A percentile compares a stretch with the other conserved stretches of the same genome.
Evolutionary conservation across 1,140 invertebrate genomes (phyloP).

Genomic region (Calycopis cecrops): DNA sequence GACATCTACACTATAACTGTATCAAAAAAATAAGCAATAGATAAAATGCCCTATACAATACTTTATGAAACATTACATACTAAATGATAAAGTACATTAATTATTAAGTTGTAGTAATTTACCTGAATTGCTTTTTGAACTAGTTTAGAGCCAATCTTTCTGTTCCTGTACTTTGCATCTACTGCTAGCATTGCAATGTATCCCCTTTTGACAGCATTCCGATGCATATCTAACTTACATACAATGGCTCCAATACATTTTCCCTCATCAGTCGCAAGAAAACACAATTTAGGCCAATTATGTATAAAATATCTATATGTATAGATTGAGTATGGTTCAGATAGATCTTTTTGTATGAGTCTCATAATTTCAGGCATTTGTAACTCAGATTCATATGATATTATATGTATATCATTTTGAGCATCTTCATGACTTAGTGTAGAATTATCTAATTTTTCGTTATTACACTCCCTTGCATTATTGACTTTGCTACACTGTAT

Average conservation of each 20-base stretch:
- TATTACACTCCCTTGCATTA: conserved; percentile 11
- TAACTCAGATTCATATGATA: conserved; percentile 71
- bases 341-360: conserved; percentile 98
- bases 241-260: conserved; percentile 98
- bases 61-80: too few species aligned
- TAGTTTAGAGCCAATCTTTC: conserved; percentile 89
- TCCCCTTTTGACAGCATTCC: conserved; percentile 93
- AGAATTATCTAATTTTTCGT: conserved; percentile 21
- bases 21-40: too few species aligned
- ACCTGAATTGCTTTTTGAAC: conserved; percentile 87
- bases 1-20: too few species aligned
- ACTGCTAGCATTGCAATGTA: conserved; percentile 99
- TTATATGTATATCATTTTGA: conserved; percentile 56
- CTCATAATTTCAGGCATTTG: conserved; percentile 89
- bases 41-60: too few species aligned
- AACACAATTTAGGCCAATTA: conserved; percentile 99
- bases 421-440: neutral
- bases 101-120: conserved; percentile 26
- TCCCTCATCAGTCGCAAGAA: conserved; percentile 91
- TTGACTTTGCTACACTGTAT: conserved; percentile 56
- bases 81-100: too few species aligned
- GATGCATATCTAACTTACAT: conserved; percentile 97
- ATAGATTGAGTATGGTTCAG: conserved; percentile 99
- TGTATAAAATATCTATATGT: conserved; percentile 99
- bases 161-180: conserved; percentile 95